A percentile compares a stretch with the other conserved stretches of the same genome.
These are phyloP conservation scores for Phenganax stokvisi DNA, from an alignment of 92 coral and sea anemone genomes.

Conservation along the genomic window DNA sequence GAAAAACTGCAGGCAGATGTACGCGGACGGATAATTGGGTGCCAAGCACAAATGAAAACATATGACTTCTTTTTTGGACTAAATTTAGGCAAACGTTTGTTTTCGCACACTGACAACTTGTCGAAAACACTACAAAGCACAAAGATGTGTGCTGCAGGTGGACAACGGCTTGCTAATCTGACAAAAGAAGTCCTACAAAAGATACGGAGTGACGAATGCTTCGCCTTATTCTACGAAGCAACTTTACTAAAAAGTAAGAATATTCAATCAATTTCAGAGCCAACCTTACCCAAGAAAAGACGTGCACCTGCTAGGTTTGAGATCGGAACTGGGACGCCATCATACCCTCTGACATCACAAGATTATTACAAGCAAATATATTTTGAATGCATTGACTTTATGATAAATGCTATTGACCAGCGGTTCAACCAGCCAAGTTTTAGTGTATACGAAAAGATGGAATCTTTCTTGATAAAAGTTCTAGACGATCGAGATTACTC, in stretches of 20 bases:
- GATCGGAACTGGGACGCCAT: constrained; percentile 53
- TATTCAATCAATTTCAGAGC: constrained; percentile 52
- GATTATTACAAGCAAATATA: constrained; percentile 55
- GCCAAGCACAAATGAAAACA: constrained; percentile 60
- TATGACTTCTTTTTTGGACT: constrained; percentile 48
- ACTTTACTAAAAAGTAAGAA: constrained; percentile 43
- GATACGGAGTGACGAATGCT: constrained; percentile 46
- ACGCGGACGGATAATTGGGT: constrained; percentile 53
- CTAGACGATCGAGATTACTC: constrained; percentile 51
- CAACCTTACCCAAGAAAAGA: constrained; percentile 54
- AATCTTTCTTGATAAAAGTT: constrained; percentile 54
- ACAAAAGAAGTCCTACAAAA: constrained; percentile 49
- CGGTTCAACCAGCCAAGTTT: constrained; percentile 67
- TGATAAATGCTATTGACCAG: constrained; percentile 57
- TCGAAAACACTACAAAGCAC: constrained; percentile 55
- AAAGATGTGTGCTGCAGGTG: constrained; percentile 53
- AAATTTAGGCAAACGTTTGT: constrained; percentile 45
- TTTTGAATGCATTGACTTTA: constrained; percentile 58
- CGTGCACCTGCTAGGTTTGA: constrained; percentile 55
- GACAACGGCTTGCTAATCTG: constrained; percentile 49
- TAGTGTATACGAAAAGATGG: constrained; percentile 48
- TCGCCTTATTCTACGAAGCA: constrained; percentile 47
- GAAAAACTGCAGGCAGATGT: constrained; percentile 53
- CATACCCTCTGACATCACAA: constrained; percentile 57
- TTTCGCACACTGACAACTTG: constrained; percentile 60